phyloP scores from a whole-genome alignment of 2,888 invertebrate genomes.

The Petrophora chlorosata region DNA sequence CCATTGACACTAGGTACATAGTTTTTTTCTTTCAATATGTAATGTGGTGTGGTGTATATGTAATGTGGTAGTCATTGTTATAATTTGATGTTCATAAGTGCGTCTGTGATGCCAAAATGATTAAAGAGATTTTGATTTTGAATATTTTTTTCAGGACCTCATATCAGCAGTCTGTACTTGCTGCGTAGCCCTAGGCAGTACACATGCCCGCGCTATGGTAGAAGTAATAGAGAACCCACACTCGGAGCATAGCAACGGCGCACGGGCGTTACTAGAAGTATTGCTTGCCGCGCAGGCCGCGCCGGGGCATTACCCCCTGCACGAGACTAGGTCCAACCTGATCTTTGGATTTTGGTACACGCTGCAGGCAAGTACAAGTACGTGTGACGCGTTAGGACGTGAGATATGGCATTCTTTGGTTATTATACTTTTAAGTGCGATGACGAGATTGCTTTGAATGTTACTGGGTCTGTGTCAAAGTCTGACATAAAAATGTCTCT shows the following conservation, averaged over 20 bases:
- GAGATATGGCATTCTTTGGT: background rate
- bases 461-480: too few species aligned
- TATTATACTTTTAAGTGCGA: background rate
- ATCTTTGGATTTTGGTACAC: constrained; percentile 97
- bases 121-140: background rate
- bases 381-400: constrained; percentile 35
- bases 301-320: constrained; percentile 92
- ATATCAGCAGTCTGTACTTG: constrained; percentile 87
- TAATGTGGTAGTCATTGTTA: too few species aligned
- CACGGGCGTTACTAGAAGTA: constrained; percentile 85
- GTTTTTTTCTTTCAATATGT: too few species aligned
- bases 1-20: too few species aligned
- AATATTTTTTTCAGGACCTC: constrained; percentile 83
- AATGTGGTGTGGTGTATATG: too few species aligned
- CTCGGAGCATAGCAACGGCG: constrained; percentile 46
- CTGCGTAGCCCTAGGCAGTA: constrained; percentile 88
- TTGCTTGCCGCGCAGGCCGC: constrained; percentile 91
- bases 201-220: constrained; percentile 84
- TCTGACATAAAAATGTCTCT: too few species aligned
- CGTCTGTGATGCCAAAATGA: background rate
- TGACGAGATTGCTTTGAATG: too few species aligned
- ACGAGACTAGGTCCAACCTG: constrained; percentile 93
- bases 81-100: too few species aligned
- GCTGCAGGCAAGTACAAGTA: constrained; percentile 86
- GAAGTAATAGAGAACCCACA: constrained; percentile 45